phyloP scores from a whole-genome alignment of 2,797 vertebrate genomes.

The Chanos chanos region DNA sequence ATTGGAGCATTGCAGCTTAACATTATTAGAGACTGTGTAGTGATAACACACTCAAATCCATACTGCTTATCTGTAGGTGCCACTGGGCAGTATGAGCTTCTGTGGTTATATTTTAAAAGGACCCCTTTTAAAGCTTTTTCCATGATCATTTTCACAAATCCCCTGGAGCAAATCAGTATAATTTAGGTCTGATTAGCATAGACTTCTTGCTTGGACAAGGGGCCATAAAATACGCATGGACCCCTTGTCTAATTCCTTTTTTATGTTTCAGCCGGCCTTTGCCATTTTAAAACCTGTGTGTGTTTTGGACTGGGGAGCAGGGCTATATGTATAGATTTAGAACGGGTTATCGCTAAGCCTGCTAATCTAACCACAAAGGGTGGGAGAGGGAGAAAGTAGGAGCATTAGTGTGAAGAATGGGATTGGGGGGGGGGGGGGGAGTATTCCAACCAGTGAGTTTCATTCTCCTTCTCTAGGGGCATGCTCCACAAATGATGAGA shows the following conservation, averaged over 20 bases:
- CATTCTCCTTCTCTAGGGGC: constrained; percentile 49
- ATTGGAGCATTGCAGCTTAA: too few species aligned
- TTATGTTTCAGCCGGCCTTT: constrained; percentile 53
- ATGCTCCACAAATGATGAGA: constrained; percentile 53
- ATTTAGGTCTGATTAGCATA: constrained; percentile 12
- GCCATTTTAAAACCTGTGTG: constrained; percentile 54
- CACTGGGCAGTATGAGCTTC: too few species aligned
- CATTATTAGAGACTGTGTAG: too few species aligned
- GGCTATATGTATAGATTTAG: constrained; percentile 28
- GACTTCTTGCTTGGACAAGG: constrained; percentile 10
- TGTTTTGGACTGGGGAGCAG: constrained; percentile 34
- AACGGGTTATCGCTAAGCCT: constrained; percentile 27
- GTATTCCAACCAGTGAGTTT: constrained; percentile 50
- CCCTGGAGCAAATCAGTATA: neutral
- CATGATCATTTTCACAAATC: too few species aligned
- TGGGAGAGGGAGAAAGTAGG: constrained; percentile 23
- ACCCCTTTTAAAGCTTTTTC: neutral
- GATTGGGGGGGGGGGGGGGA: constrained; percentile 55
- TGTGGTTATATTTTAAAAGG: too few species aligned
- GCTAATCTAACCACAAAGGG: constrained; percentile 33
- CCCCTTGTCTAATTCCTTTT: constrained; percentile 54
- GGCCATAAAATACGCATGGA: constrained; percentile 13
- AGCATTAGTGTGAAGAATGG: constrained; percentile 52
- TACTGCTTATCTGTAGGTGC: too few species aligned
- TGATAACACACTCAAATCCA: too few species aligned